Conservation (phyloP, 1,140 invertebrate species). For the Drosophila pandora region DNA sequence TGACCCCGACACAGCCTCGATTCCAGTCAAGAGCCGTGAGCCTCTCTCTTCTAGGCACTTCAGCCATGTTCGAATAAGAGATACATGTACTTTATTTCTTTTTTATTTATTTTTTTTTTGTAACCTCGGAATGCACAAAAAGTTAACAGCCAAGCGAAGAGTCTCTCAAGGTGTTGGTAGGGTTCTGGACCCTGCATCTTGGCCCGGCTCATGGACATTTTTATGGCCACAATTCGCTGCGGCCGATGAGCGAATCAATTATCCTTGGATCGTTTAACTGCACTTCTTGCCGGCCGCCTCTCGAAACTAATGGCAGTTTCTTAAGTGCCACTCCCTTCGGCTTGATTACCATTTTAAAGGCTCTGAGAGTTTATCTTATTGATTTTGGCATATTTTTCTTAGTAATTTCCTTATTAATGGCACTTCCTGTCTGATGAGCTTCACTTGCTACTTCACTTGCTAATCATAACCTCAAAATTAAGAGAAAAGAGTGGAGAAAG, state of each 20-base stretch:
- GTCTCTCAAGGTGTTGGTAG: slow-evolving; percentile 33
- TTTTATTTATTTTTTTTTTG: not conserved
- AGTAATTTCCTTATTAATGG: too few species aligned
- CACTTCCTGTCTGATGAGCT: too few species aligned
- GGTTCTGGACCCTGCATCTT: slow-evolving; percentile 10
- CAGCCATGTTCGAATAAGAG: not conserved
- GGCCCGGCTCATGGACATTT: slow-evolving; percentile 57
- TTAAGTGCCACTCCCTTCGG: too few species aligned
- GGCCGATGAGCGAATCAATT: slow-evolving; percentile 68
- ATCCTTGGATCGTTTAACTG: slow-evolving; percentile 40
- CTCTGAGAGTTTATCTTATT: slow-evolving; percentile 3
- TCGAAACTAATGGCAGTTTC: not conserved
- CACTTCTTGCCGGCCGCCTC: slow-evolving; percentile 5
- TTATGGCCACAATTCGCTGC: slow-evolving; percentile 63
- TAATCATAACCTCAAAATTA: too few species aligned
- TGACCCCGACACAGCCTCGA: slow-evolving; percentile 66
- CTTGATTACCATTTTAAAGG: not conserved
- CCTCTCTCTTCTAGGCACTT: not conserved
- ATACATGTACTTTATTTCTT: not conserved
- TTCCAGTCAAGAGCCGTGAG: not conserved
- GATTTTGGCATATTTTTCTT: too few species aligned
- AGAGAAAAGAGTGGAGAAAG: too few species aligned
- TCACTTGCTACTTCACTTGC: too few species aligned
- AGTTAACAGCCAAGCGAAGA: slow-evolving; percentile 23
- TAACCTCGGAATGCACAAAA: slow-evolving; percentile 20